These are phyloP conservation scores for Chaetophractus vellerosus DNA, from an alignment of 2,797 vertebrate genomes.

Conservation along the genomic window DNA sequence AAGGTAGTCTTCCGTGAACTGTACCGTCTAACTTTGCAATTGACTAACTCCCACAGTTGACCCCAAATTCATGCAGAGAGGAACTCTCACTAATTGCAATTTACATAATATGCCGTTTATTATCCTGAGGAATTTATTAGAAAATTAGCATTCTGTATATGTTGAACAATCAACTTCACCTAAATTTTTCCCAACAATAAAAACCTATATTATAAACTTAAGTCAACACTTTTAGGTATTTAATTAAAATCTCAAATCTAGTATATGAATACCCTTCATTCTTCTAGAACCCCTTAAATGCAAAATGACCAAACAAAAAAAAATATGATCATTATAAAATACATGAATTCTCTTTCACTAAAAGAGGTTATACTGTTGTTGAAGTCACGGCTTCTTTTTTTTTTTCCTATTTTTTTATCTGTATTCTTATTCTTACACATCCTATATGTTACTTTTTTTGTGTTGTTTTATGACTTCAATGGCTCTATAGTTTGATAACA, in stretches of 20 bases:
- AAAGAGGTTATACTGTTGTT: not conserved
- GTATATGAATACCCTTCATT: conserved; percentile 45
- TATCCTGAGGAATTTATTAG: conserved; percentile 69
- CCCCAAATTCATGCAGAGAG: not conserved
- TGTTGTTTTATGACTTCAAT: not conserved
- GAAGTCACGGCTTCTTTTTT: not conserved
- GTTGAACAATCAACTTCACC: conserved; percentile 57
- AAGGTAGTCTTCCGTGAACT: too few relatives aligned
- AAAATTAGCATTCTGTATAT: conserved; percentile 58
- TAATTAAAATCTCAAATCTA: conserved; percentile 71
- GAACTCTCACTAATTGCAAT: not conserved
- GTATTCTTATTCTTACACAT: not conserved
- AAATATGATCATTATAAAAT: not conserved
- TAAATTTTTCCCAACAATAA: conserved; percentile 10
- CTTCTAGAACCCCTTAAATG: not conserved
- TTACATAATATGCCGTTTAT: not conserved
- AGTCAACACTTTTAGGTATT: not conserved
- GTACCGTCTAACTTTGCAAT: too few relatives aligned
- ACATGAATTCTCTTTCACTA: not conserved
- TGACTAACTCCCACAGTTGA: too few relatives aligned
- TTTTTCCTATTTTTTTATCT: not conserved
- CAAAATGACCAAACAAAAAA: not conserved
- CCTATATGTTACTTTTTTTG: not conserved
- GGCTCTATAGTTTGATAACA: not conserved
- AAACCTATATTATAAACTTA: conserved; percentile 59